These are phyloP conservation scores for Asarcornis scutulata DNA, from an alignment of 2,113 vertebrate species.

Conservation along the genomic window DNA sequence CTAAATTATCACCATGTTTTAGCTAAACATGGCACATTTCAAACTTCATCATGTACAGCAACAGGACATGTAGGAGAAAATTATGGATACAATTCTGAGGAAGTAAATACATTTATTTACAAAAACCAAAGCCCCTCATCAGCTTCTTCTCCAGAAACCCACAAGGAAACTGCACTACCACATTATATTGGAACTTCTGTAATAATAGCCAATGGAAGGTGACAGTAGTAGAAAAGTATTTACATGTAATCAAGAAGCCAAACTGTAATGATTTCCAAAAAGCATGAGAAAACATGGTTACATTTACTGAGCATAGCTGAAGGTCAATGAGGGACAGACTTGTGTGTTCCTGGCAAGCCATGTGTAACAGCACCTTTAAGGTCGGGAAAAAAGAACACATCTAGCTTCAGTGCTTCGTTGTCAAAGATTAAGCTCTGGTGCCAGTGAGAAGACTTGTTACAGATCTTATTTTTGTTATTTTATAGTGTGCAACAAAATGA, in stretches of 20 bases:
- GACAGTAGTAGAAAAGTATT: conserved; percentile 59
- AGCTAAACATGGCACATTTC: conserved; percentile 82
- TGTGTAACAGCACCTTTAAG: conserved; percentile 4
- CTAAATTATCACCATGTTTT: conserved; percentile 88
- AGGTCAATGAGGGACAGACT: conserved; percentile 28
- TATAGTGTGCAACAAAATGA: conserved; percentile 6
- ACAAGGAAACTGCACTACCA: conserved; percentile 78
- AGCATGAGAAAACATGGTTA: conserved; percentile 44
- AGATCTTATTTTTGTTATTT: conserved; percentile 55
- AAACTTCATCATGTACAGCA: conserved; percentile 72
- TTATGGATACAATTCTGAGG: conserved; percentile 70
- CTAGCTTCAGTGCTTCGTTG: conserved; percentile 26
- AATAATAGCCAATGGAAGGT: conserved; percentile 93
- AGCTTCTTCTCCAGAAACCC: conserved; percentile 77
- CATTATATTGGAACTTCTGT: conserved; percentile 91
- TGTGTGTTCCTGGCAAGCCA: conserved; percentile 16
- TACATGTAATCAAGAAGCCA: background rate
- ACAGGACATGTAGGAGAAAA: conserved; percentile 69
- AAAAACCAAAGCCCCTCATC: conserved; percentile 80
- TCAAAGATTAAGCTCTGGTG: conserved; percentile 32
- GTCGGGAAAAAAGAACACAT: background rate
- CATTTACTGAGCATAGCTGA: conserved; percentile 44
- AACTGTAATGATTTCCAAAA: conserved; percentile 33
- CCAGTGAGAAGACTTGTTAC: conserved; percentile 63
- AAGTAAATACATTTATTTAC: conserved; percentile 73